Evolutionary conservation across 1,140 invertebrate species (phyloP).

Genomic region (Solen grandis): DNA sequence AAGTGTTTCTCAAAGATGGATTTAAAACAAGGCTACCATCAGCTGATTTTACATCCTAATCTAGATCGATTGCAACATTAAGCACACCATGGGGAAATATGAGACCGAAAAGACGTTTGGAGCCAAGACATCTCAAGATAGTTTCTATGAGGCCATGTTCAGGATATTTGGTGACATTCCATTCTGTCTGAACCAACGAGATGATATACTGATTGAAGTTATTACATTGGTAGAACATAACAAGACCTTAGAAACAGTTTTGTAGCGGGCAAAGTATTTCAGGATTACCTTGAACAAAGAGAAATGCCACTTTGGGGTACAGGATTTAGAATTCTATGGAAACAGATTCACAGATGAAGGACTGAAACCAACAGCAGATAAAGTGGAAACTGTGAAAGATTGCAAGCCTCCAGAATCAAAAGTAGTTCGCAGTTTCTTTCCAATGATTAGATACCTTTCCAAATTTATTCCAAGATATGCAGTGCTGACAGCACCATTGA

Average conservation of each 20-base stretch:
- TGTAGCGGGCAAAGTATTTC: conserved; percentile 49
- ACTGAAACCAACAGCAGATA: conserved; percentile 53
- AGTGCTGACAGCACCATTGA: conserved; percentile 37
- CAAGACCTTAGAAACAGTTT: conserved; percentile 53
- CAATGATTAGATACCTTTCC: conserved; percentile 31
- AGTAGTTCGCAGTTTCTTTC: conserved; percentile 31
- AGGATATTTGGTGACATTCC: conserved; percentile 55
- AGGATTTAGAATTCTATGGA: conserved; percentile 61
- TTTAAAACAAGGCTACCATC: conserved; percentile 48
- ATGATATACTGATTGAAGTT: conserved; percentile 53
- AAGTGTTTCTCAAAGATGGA: conserved; percentile 59
- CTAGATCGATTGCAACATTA: conserved; percentile 31
- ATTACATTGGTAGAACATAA: conserved; percentile 58
- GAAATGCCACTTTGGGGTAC: conserved; percentile 61
- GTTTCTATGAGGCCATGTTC: conserved; percentile 55
- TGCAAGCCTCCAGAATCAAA: conserved; percentile 21
- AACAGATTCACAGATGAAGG: conserved; percentile 58
- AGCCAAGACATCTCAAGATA: conserved; percentile 50
- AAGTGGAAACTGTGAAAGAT: conserved; percentile 64
- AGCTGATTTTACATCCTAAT: conserved; percentile 69
- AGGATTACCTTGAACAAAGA: conserved; percentile 60
- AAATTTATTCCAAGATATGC: conserved; percentile 47
- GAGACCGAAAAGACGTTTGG: conserved; percentile 39
- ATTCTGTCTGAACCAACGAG: conserved; percentile 52
- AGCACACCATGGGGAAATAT: conserved; percentile 38